These are phyloP conservation scores for Salvelinus alpinus DNA, from an alignment of 2,113 vertebrate genomes.

Conservation along the genomic window DNA sequence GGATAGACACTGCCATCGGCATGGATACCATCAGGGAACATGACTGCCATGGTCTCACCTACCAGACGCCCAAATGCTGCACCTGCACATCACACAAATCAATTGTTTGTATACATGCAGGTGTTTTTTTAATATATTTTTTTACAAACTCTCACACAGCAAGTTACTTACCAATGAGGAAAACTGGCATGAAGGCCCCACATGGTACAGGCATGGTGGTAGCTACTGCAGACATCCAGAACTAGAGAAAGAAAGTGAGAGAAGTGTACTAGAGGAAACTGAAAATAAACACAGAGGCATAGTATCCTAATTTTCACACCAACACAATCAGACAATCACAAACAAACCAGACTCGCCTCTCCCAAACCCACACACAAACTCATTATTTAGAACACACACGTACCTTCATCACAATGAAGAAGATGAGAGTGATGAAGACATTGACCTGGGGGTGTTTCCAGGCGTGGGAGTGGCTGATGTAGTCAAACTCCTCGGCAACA, in stretches of 20 bases:
- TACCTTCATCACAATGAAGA: constrained; percentile 99
- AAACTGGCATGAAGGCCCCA: constrained; percentile 98
- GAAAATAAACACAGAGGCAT: neutral
- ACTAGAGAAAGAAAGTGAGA: constrained; percentile 68
- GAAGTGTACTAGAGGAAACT: neutral
- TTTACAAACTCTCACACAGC: neutral
- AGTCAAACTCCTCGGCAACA: constrained; percentile 84
- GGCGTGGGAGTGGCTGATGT: constrained; percentile 83
- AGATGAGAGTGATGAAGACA: constrained; percentile 89
- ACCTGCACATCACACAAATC: constrained; percentile 70
- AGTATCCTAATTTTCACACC: neutral
- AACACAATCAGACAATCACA: neutral
- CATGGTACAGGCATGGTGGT: constrained; percentile 98
- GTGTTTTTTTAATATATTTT: neutral
- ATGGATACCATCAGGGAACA: constrained; percentile 97
- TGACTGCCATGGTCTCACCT: constrained; percentile 94
- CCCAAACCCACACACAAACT: neutral
- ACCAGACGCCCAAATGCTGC: constrained; percentile 95
- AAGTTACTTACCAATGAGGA: constrained; percentile 88
- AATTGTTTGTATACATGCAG: neutral
- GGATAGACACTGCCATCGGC: constrained; percentile 87
- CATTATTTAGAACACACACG: neutral
- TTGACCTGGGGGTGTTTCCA: constrained; percentile 93
- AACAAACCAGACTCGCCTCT: neutral
- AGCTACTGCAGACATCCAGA: constrained; percentile 98